Percentiles rank a stretch among this genome's conserved stretches.
These are phyloP conservation scores for Congeria kusceri DNA, from an alignment of 2,888 invertebrate genomes.

Conservation along the genomic window DNA sequence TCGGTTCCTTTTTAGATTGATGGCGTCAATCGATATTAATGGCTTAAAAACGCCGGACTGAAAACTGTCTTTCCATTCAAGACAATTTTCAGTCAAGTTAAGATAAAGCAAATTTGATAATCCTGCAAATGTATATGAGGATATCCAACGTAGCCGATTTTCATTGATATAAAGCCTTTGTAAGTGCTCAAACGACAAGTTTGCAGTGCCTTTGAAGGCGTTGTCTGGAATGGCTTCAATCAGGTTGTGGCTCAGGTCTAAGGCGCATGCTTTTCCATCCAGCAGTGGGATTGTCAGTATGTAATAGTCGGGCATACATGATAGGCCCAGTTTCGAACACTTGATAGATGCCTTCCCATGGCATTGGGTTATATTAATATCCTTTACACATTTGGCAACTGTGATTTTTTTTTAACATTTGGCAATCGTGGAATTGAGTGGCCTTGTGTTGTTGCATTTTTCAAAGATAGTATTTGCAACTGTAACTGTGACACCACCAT, in stretches of 20 bases:
- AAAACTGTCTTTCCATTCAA: conserved; percentile 11
- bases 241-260: conserved; percentile 1
- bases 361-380: no score
- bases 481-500: no score
- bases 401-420: no score
- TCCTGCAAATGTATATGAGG: conserved; percentile 27
- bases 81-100: conserved; percentile 20
- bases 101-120: conserved; percentile 17
- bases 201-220: neutral
- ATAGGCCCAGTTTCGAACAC: no score
- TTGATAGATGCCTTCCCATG: no score
- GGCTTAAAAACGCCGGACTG: conserved; percentile 18
- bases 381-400: no score
- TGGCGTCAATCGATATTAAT: conserved; percentile 2
- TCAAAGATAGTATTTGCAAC: no score
- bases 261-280: neutral
- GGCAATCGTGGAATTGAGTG: no score
- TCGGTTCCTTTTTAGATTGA: conserved; percentile 24
- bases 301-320: no score
- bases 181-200: neutral
- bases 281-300: no score
- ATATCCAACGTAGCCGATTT: neutral
- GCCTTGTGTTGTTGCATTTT: no score
- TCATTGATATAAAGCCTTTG: neutral
- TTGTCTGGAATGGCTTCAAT: neutral